Conservation (phyloP, 2,888 invertebrate species). For the Liposcelis brunnea region DNA sequence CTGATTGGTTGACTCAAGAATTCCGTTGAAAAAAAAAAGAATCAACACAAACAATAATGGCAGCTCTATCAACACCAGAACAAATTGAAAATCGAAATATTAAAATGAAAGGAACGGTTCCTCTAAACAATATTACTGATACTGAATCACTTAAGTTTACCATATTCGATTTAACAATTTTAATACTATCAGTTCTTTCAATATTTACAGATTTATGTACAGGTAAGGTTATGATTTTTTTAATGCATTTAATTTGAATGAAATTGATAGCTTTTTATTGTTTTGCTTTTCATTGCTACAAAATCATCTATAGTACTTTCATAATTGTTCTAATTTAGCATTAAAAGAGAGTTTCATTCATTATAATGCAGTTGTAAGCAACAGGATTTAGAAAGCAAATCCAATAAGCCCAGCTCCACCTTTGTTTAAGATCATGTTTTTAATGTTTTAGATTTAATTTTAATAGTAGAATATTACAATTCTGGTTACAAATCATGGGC, state of each 20-base stretch:
- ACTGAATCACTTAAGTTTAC: not conserved
- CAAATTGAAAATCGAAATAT: not conserved
- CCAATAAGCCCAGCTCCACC: no score
- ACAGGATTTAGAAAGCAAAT: no score
- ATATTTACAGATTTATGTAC: not conserved
- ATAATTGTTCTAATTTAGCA: no score
- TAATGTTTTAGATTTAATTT: slow-evolving; percentile 37
- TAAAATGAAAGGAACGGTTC: not conserved
- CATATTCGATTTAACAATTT: not conserved
- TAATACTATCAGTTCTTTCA: not conserved
- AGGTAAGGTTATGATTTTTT: not conserved
- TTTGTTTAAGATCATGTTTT: no score
- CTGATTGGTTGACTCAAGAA: no score
- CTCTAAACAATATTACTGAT: not conserved
- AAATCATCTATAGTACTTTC: no score
- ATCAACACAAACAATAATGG: no score
- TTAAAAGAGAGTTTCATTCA: no score
- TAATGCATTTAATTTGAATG: not conserved
- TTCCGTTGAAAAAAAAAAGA: no score
- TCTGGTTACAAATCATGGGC: slow-evolving; percentile 38
- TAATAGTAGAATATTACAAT: slow-evolving; percentile 38
- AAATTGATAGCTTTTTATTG: not conserved
- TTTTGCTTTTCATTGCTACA: slow-evolving; percentile 3
- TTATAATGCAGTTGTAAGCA: no score
- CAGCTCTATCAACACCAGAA: slow-evolving; percentile 3